A percentile compares a stretch with the other conserved stretches of the same genome.
These are phyloP conservation scores for Anguilla obscura DNA, from an alignment of 2,797 vertebrate genomes.

Conservation along the genomic window DNA sequence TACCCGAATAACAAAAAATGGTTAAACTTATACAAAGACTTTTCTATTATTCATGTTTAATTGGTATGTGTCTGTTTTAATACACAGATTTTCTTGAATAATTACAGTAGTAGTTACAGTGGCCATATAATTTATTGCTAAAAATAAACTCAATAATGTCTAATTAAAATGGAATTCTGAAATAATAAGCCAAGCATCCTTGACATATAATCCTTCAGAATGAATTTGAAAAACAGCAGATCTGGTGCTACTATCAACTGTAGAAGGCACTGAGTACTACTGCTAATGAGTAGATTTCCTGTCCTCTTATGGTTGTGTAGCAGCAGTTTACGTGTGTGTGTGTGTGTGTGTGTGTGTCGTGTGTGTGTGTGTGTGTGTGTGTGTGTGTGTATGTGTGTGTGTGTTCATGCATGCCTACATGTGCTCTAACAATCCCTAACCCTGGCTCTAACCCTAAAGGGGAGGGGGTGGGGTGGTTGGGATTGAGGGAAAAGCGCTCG, in stretches of 20 bases:
- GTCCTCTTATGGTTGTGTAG: not conserved
- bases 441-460: not conserved
- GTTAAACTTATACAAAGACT: not conserved
- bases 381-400: slow-evolving; percentile 34
- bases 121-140: not conserved
- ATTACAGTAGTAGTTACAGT: not conserved
- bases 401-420: slow-evolving; percentile 36
- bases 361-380: slow-evolving; percentile 17
- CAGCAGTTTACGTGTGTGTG: slow-evolving; percentile 1
- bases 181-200: slow-evolving; percentile 2
- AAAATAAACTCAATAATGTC: not conserved
- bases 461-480: not conserved
- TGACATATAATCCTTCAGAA: not conserved
- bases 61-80: not conserved
- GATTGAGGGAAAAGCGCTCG: not conserved
- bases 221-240: not conserved
- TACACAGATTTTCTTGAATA: not conserved
- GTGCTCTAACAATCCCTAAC: slow-evolving; percentile 38
- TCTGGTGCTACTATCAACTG: not conserved
- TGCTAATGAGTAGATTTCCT: slow-evolving; percentile 4
- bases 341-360: slow-evolving; percentile 5
- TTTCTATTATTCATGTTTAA: not conserved
- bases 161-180: not conserved
- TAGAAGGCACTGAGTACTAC: not conserved
- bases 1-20: slow-evolving; percentile 14